Percentiles rank a stretch among this genome's conserved stretches.
Evolutionary conservation across 2,888 invertebrate genomes (phyloP).

Genomic region (Hyles lineata): DNA sequence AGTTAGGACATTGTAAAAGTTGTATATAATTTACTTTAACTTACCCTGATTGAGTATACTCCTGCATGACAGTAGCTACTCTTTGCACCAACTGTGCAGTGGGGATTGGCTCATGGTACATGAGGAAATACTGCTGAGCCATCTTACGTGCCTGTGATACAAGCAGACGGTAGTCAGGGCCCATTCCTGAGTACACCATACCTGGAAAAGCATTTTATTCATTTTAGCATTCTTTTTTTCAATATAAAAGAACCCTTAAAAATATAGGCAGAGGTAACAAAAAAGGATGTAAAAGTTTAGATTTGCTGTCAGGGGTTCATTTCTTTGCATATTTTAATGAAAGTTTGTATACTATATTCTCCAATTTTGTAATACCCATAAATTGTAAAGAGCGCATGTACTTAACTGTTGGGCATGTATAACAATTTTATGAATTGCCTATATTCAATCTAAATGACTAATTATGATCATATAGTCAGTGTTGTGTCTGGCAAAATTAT

Average conservation of each 20-base stretch:
- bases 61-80: constrained; percentile 99
- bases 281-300: too few relatives aligned
- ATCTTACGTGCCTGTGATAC: constrained; percentile 96
- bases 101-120: constrained; percentile 97
- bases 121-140: constrained; percentile 96
- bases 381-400: too few relatives aligned
- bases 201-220: constrained; percentile 83
- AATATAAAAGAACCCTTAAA: neutral
- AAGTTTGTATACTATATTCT: too few relatives aligned
- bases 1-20: neutral
- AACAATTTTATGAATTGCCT: too few relatives aligned
- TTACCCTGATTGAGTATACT: constrained; percentile 99
- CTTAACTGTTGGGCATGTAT: too few relatives aligned
- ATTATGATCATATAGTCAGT: neutral
- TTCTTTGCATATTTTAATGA: too few relatives aligned
- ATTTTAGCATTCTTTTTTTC: neutral
- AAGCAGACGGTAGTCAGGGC: constrained; percentile 95
- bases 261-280: too few relatives aligned
- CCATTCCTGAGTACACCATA: constrained; percentile 99
- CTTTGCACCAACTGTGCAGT: constrained; percentile 98
- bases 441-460: too few relatives aligned
- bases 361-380: too few relatives aligned
- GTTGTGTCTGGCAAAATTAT: neutral
- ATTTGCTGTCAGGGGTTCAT: too few relatives aligned
- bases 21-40: constrained; percentile 31